Evolutionary conservation across 2,888 invertebrate genomes (phyloP).

Genomic region (Hartigia nigra): DNA sequence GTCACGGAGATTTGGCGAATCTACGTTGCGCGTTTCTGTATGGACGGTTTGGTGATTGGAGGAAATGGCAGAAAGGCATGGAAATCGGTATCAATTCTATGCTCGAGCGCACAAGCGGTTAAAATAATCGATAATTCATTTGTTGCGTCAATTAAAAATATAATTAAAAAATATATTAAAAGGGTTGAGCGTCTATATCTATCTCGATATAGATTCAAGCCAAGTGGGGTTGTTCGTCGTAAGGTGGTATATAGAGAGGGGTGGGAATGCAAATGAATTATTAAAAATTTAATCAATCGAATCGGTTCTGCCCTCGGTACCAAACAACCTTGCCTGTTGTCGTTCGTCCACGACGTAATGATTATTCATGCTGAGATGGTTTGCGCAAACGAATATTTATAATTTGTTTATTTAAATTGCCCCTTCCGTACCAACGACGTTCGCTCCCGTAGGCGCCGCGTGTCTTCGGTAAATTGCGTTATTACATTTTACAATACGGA

Average conservation of each 20-base stretch:
- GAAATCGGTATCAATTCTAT: constrained; percentile 33
- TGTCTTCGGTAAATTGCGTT: constrained; percentile 58
- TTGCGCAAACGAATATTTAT: constrained; percentile 63
- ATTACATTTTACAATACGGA: constrained; percentile 50
- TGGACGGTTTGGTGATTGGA: background rate
- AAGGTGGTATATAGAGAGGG: constrained; percentile 34
- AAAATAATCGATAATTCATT: constrained; percentile 61
- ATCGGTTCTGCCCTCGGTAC: constrained; percentile 57
- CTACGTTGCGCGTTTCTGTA: background rate
- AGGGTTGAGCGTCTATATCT: constrained; percentile 36
- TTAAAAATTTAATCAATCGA: constrained; percentile 66
- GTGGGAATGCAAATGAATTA: constrained; percentile 63
- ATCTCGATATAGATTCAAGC: background rate
- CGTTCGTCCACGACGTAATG: constrained; percentile 58
- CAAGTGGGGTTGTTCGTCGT: background rate
- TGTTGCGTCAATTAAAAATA: constrained; percentile 63
- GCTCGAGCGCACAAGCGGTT: constrained; percentile 28
- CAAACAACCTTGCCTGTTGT: constrained; percentile 32
- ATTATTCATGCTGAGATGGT: constrained; percentile 65
- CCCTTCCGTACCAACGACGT: constrained; percentile 12
- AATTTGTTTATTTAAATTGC: constrained; percentile 66
- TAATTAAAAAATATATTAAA: constrained; percentile 64
- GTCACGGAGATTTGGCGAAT: background rate
- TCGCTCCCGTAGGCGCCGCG: constrained; percentile 36
- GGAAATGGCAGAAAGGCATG: background rate